Evolutionary conservation across 1,140 invertebrate species (phyloP), one percentile per base, ranked within the genome.

Genomic region (Tetramorium simillimum): DNA sequence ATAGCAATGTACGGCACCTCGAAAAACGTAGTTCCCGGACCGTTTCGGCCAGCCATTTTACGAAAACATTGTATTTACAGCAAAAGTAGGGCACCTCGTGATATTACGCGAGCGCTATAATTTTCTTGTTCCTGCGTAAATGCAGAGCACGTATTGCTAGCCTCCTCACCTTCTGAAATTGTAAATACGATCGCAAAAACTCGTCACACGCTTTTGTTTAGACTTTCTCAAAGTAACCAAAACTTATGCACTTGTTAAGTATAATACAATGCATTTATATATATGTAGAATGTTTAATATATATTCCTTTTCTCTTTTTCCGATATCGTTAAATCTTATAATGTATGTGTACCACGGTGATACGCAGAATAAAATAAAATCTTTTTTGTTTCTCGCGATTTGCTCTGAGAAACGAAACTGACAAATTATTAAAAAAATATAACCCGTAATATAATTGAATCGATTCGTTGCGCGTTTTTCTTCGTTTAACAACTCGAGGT

Each of bases 1-100:
- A 81, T 81, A 81, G 78, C 78, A 70, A 81, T 81, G 49, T 81
- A 43, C 65, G 37, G 65, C 49, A 58, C 65, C 65, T 81, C 78
- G 78, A 81, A 81, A 81, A 81, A 81, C 78, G 78, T 56, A 72
- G 33, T 78, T 24, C 49, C 21, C 33, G 49, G 49, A 70, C 33
- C 33, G 21, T 70, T 70, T 70, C 65, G 65, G 28, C 65, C 49
- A 18, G 65, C 63, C 46, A 72, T 81, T 81, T 81, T 81, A 72
- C 78, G 78, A 81, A 81, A 81, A 81, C 78, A 72, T 81, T 81
- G 78, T 81, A 81, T 81, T 81, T 81, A 81, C 63, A 21, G 49
- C 40, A 40, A 81, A 81, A 81, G 65, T 56, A 56, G 65, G 63
- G 18, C 78, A 81, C 37, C 65, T 37, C 65, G 78, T 33, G 65